Evolutionary conservation across 2,113 vertebrate genomes (phyloP).

Genomic region (Manacus vitellinus): DNA sequence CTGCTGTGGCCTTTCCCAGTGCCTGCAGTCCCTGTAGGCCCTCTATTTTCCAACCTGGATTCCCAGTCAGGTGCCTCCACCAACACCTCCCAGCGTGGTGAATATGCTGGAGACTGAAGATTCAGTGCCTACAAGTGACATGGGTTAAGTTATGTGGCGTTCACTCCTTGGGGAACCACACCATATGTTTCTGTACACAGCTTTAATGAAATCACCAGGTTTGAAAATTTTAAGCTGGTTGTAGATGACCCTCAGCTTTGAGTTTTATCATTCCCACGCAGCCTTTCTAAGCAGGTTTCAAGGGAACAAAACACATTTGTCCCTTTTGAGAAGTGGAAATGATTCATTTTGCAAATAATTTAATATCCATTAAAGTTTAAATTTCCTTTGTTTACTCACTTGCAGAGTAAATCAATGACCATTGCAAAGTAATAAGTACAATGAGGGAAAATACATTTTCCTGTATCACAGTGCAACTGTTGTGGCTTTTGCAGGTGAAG

Average conservation of each 20-base stretch:
- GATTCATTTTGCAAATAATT: conserved; percentile 73
- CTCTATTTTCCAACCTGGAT: background rate
- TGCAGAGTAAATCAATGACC: conserved; percentile 59
- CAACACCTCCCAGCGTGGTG: background rate
- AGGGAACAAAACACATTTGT: conserved; percentile 24
- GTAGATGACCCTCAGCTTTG: conserved; percentile 36
- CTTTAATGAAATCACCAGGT: background rate
- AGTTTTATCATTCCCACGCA: conserved; percentile 40
- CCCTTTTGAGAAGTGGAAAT: conserved; percentile 58
- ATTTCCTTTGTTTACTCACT: conserved; percentile 65
- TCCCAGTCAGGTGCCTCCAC: background rate
- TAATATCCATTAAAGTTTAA: conserved; percentile 72
- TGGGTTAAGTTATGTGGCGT: background rate
- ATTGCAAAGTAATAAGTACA: conserved; percentile 61
- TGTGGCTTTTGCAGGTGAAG: conserved; percentile 64
- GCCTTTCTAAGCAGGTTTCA: conserved; percentile 56
- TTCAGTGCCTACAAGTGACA: background rate
- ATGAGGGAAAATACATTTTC: conserved; percentile 53
- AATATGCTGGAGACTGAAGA: background rate
- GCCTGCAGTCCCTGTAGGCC: background rate
- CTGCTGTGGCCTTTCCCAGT: background rate
- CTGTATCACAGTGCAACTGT: background rate
- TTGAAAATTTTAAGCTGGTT: conserved; percentile 40
- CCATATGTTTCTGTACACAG: background rate
- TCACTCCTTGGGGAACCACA: background rate